Evolutionary conservation across 2,113 vertebrate species (phyloP), one percentile per base, ranked within the genome.

Genomic region (Ovis canadensis): DNA sequence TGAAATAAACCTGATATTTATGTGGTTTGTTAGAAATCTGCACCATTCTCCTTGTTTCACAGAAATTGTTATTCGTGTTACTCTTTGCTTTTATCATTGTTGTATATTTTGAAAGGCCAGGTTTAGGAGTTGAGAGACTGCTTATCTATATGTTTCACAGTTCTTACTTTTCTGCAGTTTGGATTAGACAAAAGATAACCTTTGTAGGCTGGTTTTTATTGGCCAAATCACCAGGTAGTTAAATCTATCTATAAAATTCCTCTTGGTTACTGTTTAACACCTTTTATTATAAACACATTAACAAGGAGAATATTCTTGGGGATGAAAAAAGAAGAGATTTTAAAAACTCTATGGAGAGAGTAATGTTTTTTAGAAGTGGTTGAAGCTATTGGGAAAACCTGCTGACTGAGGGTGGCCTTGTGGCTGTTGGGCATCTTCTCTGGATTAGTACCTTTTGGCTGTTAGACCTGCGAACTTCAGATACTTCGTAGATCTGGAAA

Each of bases 41-140:
- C 23, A 92, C 19, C 55, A 43, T 67, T 85, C n/a, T 83, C 43
- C 64, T 87, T 89, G 36, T 89, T 74, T 90, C 33, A 84, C 31
- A 71, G 64, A 80, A 64, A 45, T 95, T 23, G 14, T 50, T 52
- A 7, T 33, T 91, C 33, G 78, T n/a, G 55, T 48, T n/a, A 54
- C 33, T n/a, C 10, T 67, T 91, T 96, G 27, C 6, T 78, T 97
- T 90, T 93, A 17, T 85, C 33, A n/a, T 86, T 90, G 6, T 43
- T 87, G 96, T 96, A 14, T 90, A 67, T 50, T 92, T 90, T 86
- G 57, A 85, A 94, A 96, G 80, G 54, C 60, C 29, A 86, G 40
- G 36, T 40, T 91, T 67, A 54, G 54, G 16, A 96, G 60, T 77
- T 90, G 50, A 90, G 21, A 60, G 43, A 16, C 6, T 57, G 50